A percentile compares a stretch with the other conserved stretches of the same genome.
phyloP scores from a whole-genome alignment of 2,113 vertebrate species.

The Ranitomeya imitator region DNA sequence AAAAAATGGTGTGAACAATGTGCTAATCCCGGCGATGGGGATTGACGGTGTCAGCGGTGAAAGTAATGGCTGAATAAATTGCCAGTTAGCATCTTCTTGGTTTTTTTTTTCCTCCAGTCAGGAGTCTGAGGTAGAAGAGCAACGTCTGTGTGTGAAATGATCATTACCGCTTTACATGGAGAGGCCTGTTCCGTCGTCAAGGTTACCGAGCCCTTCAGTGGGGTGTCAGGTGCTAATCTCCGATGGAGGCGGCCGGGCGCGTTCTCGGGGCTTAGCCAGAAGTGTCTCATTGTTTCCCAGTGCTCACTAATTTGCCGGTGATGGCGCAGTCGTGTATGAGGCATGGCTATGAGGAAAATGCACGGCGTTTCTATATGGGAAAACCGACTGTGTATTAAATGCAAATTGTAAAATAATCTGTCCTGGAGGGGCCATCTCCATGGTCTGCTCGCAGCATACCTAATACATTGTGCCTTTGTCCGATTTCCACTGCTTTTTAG shows the following conservation, averaged over 20 bases:
- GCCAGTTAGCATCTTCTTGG: background rate
- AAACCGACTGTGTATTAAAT: background rate
- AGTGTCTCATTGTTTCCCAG: background rate
- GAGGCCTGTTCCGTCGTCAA: slow-evolving; percentile 19
- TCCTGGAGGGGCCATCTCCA: background rate
- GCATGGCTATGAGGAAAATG: background rate
- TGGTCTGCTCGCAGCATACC: background rate
- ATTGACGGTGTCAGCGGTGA: slow-evolving; percentile 2
- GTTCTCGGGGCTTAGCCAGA: slow-evolving; percentile 15
- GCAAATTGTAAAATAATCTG: background rate
- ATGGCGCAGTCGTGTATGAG: background rate
- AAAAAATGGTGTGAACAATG: background rate
- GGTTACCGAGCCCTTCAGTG: slow-evolving; percentile 25
- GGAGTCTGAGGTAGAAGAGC: background rate
- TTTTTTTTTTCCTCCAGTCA: background rate
- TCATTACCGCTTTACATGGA: slow-evolving; percentile 16
- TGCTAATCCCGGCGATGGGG: background rate
- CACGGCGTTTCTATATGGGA: background rate
- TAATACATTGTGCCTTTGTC: background rate
- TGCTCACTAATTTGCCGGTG: background rate
- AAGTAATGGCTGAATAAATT: background rate
- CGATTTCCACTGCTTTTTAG: background rate
- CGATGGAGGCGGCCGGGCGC: slow-evolving; percentile 1
- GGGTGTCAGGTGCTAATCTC: slow-evolving; percentile 43
- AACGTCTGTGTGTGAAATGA: background rate